Conservation (phyloP, 2,888 invertebrate species). For the Ochropacha duplaris region DNA sequence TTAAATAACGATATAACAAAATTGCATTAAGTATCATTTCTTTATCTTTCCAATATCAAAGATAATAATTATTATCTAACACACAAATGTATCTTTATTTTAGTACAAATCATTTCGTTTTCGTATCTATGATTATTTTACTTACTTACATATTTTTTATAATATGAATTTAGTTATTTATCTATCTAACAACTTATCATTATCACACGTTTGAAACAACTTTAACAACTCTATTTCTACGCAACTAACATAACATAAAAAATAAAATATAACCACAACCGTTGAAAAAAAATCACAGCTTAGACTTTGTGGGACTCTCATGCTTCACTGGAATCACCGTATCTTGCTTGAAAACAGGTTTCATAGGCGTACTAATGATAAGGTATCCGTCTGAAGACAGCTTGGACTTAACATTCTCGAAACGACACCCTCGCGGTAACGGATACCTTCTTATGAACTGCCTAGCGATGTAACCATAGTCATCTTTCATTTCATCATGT, state of each 20-base stretch:
- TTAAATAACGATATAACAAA: neutral
- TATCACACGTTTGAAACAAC: too few relatives aligned
- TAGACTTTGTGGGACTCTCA: slow-evolving; percentile 43
- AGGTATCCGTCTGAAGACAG: slow-evolving; percentile 56
- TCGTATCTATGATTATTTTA: too few relatives aligned
- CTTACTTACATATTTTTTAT: too few relatives aligned
- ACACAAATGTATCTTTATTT: too few relatives aligned
- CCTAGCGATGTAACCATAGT: slow-evolving; percentile 56
- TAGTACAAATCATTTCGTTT: too few relatives aligned
- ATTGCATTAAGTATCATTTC: too few relatives aligned
- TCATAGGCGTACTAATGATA: slow-evolving; percentile 47
- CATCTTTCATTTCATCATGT: slow-evolving; percentile 64
- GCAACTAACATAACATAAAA: too few relatives aligned
- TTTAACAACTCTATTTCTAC: too few relatives aligned
- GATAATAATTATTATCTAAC: too few relatives aligned
- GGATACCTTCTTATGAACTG: slow-evolving; percentile 56
- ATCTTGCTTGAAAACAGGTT: slow-evolving; percentile 42
- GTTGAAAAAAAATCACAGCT: slow-evolving; percentile 39
- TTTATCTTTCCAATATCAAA: too few relatives aligned
- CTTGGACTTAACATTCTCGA: slow-evolving; percentile 51
- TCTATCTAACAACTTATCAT: too few relatives aligned
- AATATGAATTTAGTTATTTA: too few relatives aligned
- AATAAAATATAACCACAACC: neutral
- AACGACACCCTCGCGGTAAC: slow-evolving; percentile 52
- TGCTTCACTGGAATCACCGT: slow-evolving; percentile 59